These are phyloP conservation scores for Agrochola macilenta DNA, from an alignment of 2,888 invertebrate genomes.

Conservation along the genomic window DNA sequence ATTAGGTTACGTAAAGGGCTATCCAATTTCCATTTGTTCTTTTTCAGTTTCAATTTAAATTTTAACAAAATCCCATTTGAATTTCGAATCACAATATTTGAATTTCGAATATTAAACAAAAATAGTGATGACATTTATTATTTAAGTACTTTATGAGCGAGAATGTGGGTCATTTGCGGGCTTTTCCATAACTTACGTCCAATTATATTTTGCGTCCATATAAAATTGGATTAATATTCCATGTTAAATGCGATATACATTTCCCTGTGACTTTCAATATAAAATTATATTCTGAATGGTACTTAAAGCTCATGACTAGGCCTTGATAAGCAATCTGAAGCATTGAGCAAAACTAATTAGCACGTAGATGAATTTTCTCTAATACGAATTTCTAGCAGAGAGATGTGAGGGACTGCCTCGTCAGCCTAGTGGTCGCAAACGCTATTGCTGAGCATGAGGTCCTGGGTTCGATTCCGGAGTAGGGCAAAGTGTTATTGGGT, in stretches of 20 bases:
- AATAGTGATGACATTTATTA: slow-evolving; percentile 32
- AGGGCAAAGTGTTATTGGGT: too few species aligned
- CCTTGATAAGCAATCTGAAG: slow-evolving; percentile 3
- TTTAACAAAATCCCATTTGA: slow-evolving; percentile 9
- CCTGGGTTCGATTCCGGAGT: too few species aligned
- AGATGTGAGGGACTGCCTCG: too few species aligned
- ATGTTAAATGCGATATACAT: slow-evolving; percentile 18
- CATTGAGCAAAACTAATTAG: slow-evolving; percentile 25
- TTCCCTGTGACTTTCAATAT: slow-evolving; percentile 6
- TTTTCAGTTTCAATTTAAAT: slow-evolving; percentile 15
- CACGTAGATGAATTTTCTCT: not conserved
- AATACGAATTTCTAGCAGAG: not conserved
- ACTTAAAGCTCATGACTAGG: slow-evolving; percentile 12
- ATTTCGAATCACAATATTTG: slow-evolving; percentile 1
- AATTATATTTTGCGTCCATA: slow-evolving; percentile 26
- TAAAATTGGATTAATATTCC: slow-evolving; percentile 17
- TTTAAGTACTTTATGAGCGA: slow-evolving; percentile 21
- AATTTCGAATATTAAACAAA: slow-evolving; percentile 35
- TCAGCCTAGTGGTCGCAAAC: too few species aligned
- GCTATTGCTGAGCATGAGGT: too few species aligned
- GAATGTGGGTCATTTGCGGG: slow-evolving; percentile 25
- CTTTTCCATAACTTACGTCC: slow-evolving; percentile 14
- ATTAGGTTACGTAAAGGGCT: not conserved
- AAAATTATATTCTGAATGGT: not conserved
- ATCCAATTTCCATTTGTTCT: not conserved